Conservation (phyloP, 1,140 invertebrate species). For the Platorchestia sp. region DNA sequence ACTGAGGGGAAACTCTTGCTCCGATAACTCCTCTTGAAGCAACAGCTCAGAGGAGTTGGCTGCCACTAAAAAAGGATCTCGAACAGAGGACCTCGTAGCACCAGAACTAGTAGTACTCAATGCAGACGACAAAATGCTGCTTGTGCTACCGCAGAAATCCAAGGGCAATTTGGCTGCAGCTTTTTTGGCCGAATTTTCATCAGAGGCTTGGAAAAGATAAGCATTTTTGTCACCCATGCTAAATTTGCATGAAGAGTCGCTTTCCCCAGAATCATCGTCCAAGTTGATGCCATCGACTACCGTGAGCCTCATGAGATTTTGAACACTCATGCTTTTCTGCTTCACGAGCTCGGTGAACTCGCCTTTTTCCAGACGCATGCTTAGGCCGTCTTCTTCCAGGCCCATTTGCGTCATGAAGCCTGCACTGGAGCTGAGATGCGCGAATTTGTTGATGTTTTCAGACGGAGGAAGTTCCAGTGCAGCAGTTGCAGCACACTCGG, state of each 20-base stretch:
- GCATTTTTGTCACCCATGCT: constrained; percentile 41
- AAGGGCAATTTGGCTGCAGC: background rate
- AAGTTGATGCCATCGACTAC: constrained; percentile 70
- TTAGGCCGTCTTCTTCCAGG: constrained; percentile 78
- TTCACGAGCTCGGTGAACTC: constrained; percentile 80
- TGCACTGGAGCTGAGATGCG: constrained; percentile 15
- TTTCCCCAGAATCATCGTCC: constrained; percentile 51
- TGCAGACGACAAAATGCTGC: constrained; percentile 11
- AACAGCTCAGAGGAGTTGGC: constrained; percentile 50
- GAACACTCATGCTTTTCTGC: constrained; percentile 80
- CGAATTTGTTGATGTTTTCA: background rate
- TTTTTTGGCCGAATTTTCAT: background rate
- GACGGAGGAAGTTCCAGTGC: background rate
- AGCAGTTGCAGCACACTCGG: background rate
- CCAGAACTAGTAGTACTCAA: background rate
- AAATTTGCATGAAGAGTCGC: constrained; percentile 33
- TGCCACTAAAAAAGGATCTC: constrained; percentile 49
- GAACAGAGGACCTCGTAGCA: background rate
- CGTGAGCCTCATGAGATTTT: constrained; percentile 82
- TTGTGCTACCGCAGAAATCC: background rate
- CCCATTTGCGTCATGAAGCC: constrained; percentile 41
- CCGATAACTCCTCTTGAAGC: constrained; percentile 23
- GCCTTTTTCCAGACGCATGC: constrained; percentile 76
- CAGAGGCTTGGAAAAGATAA: background rate
- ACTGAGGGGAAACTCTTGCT: background rate